A percentile compares a stretch with the other conserved stretches of the same genome.
These are phyloP conservation scores for Drosophila melanogaster DNA, from an alignment of 1,140 invertebrate species.

Conservation along the genomic window Release_6_plus_ISO1_MT NT_033777.3:5398001-5398500, in stretches of 20 bases:
- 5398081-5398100: conserved; percentile 73
- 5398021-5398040: conserved; percentile 69
- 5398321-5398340: neutral
- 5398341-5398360: neutral
- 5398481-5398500: conserved; percentile 66
- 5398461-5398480: conserved; percentile 71
- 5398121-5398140: conserved; percentile 59
- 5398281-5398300: conserved; percentile 48
- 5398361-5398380: conserved; percentile 38
- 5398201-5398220: conserved; percentile 10
- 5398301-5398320: conserved; percentile 39
- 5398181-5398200: conserved; percentile 32
- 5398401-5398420: conserved; percentile 74
- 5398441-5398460: conserved; percentile 77
- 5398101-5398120: conserved; percentile 76
- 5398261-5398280: conserved; percentile 68
- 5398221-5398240: conserved; percentile 34
- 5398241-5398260: conserved; percentile 38
- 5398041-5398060: conserved; percentile 73
- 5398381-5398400: conserved; percentile 47
- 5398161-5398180: conserved; percentile 52
- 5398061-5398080: conserved; percentile 72
- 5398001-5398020: conserved; percentile 68
- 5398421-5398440: conserved; percentile 73
- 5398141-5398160: conserved; percentile 64